Conservation (phyloP, 1,140 invertebrate species). For the Drosophila leontia region DNA sequence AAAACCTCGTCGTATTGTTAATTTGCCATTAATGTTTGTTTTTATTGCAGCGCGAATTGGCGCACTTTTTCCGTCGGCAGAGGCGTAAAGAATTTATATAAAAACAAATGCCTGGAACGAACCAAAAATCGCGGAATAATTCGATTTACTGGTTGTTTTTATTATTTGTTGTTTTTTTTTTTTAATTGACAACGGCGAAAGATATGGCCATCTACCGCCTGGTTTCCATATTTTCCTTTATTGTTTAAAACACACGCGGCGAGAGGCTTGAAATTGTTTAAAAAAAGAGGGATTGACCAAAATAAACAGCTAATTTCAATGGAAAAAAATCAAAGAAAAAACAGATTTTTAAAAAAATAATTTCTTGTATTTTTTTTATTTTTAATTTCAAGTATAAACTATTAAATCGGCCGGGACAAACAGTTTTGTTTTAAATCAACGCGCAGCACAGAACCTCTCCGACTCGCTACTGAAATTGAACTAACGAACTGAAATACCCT, state of each 20-base stretch:
- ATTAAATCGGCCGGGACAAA: too few relatives aligned
- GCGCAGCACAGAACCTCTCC: too few relatives aligned
- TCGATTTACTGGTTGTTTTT: neutral
- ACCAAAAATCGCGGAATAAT: neutral
- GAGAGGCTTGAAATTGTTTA: neutral
- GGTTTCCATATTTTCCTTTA: neutral
- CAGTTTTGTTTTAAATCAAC: too few relatives aligned
- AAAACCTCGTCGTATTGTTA: constrained; percentile 19
- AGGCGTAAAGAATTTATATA: neutral
- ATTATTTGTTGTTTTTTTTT: neutral
- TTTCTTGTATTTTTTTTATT: too few relatives aligned
- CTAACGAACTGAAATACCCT: too few relatives aligned
- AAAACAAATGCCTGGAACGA: neutral
- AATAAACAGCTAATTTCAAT: too few relatives aligned
- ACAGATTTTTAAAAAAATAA: too few relatives aligned
- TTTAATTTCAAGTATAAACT: too few relatives aligned
- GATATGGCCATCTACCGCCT: neutral
- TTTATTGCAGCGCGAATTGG: constrained; percentile 5
- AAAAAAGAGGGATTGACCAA: too few relatives aligned
- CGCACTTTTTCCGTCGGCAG: constrained; percentile 10
- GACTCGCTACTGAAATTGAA: too few relatives aligned
- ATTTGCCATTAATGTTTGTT: neutral
- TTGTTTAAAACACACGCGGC: constrained; percentile 1
- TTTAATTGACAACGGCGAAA: neutral
- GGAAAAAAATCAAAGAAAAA: too few relatives aligned